A percentile compares a stretch with the other conserved stretches of the same genome.
Evolutionary conservation across 2,797 vertebrate species (phyloP).

Genomic region (Microchirus variegatus): DNA sequence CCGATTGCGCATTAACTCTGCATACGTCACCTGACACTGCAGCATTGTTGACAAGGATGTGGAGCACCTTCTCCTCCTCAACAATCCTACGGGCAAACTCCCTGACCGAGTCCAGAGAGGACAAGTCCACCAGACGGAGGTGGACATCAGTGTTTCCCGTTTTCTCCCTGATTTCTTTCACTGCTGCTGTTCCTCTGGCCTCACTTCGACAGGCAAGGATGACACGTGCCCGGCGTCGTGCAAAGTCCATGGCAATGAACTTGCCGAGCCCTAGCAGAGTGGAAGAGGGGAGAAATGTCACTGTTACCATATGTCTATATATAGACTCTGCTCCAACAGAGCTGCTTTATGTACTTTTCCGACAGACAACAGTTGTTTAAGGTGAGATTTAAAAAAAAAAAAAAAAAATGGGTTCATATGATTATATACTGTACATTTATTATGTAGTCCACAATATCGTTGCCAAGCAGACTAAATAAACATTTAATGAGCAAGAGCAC

Average conservation of each 20-base stretch:
- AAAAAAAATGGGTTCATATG: too few species aligned
- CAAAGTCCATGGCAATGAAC: constrained; percentile 85
- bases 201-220: constrained; percentile 86
- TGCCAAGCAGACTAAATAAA: too few species aligned
- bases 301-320: too few species aligned
- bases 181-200: constrained; percentile 67
- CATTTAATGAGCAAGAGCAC: too few species aligned
- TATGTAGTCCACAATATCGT: too few species aligned
- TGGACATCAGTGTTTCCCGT: constrained; percentile 79
- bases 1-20: neutral
- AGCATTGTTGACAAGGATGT: constrained; percentile 90
- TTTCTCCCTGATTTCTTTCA: constrained; percentile 78
- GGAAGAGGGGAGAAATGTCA: neutral
- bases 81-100: constrained; percentile 78
- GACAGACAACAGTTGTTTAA: too few species aligned
- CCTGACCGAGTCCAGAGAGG: constrained; percentile 84
- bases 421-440: too few species aligned
- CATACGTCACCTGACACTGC: constrained; percentile 76
- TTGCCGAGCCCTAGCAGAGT: constrained; percentile 85
- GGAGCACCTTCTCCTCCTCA: constrained; percentile 79
- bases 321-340: too few species aligned
- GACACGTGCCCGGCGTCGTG: constrained; percentile 83
- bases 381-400: too few species aligned
- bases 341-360: too few species aligned
- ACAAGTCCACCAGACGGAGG: constrained; percentile 82